Base-by-base conservation (phyloP, 2,797 vertebrate species). In the Gouania willdenowi region DNA sequence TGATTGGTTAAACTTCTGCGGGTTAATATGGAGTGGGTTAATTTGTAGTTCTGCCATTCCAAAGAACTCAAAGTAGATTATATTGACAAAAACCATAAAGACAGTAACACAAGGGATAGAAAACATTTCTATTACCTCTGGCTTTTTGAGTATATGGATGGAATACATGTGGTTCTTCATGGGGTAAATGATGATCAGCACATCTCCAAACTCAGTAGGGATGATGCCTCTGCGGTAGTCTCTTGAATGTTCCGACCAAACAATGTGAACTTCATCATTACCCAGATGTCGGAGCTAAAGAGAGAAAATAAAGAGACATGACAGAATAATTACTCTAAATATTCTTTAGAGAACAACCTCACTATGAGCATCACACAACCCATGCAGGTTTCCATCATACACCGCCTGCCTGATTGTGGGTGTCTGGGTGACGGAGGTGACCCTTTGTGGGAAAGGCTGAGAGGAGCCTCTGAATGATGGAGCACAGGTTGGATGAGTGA, bases 111-210 rank as follows among this genome's bases (percentile, higher is more conserved):
- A n/a, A n/a, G n/a, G n/a, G n/a, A n/a, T n/a, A n/a, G n/a, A n/a
- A 12, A 22, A 24, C 8, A 8, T 7, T 15, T 16, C 7, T 21
- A 77, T 78, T 87, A 94, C 95, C 92, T 98, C 94, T 22, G 94
- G 95, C 49, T 98, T 98, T 75, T 97, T 97, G 74, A 97, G 92
- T 55, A 98, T 97, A 65, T 98, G 95, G 73, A 98, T 93, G 75
- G 93, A 97, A 77, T 93, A 98, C 94, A 96, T 96, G 77, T 94
- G 93, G 83, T 98, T 98, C 85, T 94, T 97, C 91, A 96, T 94
- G 52, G 95, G 95, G 80, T 97, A 97, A 81, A 98, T 98, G 79
- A 98, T 51, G 53, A 98, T 95, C 30, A 98, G 89, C 26, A 98
- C 95, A 38, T 98, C 95, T 66, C 95, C 95, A 50, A 98, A 98